Percentiles rank a stretch among this genome's conserved stretches.
Evolutionary conservation across 2,888 invertebrate species (phyloP).

Genomic region (Ornithoptera alexandrae): DNA sequence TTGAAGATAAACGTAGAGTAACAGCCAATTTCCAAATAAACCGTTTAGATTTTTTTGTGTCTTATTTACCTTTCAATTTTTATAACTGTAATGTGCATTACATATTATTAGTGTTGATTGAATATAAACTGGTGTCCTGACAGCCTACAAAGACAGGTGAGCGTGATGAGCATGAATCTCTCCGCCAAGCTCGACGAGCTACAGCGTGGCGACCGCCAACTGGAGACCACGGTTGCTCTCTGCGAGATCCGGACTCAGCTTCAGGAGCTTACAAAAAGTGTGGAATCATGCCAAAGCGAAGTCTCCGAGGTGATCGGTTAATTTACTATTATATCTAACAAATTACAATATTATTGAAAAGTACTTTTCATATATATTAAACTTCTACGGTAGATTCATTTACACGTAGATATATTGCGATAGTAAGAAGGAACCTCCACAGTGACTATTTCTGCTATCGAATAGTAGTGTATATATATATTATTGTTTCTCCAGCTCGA

Average conservation of each 20-base stretch:
- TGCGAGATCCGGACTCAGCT: conserved; percentile 96
- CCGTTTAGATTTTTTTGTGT: too few species aligned
- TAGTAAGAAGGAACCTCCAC: too few species aligned
- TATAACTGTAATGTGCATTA: too few species aligned
- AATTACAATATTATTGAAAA: background rate
- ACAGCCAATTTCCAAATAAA: too few species aligned
- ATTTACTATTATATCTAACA: background rate
- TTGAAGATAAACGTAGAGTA: too few species aligned
- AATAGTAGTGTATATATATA: too few species aligned
- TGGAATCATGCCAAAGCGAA: conserved; percentile 96
- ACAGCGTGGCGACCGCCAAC: conserved; percentile 92
- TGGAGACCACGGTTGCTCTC: conserved; percentile 95
- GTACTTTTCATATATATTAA: too few species aligned
- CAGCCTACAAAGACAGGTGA: conserved; percentile 98
- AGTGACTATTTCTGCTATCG: too few species aligned
- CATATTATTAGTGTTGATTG: background rate
- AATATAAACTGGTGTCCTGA: conserved; percentile 32
- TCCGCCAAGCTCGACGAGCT: conserved; percentile 96
- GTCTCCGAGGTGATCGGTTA: conserved; percentile 87
- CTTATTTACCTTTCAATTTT: too few species aligned
- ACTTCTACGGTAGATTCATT: too few species aligned
- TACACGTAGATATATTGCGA: too few species aligned
- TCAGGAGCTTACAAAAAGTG: conserved; percentile 95
- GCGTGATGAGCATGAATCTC: conserved; percentile 98
- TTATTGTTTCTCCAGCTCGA: too few species aligned